Conservation (phyloP, 2,113 vertebrate genomes). For the Sebastes schlegelii region DNA sequence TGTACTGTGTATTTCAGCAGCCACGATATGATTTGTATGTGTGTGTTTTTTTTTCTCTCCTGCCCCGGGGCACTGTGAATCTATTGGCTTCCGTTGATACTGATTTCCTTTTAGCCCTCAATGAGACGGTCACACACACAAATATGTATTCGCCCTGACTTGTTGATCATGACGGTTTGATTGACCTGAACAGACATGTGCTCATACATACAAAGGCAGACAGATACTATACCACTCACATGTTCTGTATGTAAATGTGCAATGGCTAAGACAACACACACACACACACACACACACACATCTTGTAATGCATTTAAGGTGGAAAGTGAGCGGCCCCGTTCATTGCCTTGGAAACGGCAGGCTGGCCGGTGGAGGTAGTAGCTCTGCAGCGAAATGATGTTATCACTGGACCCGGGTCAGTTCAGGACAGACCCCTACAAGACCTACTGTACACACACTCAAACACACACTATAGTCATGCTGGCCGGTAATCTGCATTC, state of each 20-base stretch:
- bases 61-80: constrained; percentile 37
- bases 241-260: constrained; percentile 41
- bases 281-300: constrained; percentile 31
- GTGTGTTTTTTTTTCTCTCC: background rate
- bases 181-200: constrained; percentile 41
- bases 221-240: background rate
- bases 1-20: constrained; percentile 15
- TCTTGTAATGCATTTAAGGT: constrained; percentile 59
- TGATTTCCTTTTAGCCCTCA: constrained; percentile 18
- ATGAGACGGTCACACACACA: constrained; percentile 26
- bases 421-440: constrained; percentile 69
- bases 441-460: constrained; percentile 52
- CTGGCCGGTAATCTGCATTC: constrained; percentile 18
- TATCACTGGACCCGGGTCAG: constrained; percentile 72
- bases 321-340: constrained; percentile 66
- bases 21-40: constrained; percentile 15
- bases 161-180: background rate
- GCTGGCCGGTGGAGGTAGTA: constrained; percentile 48
- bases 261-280: constrained; percentile 7
- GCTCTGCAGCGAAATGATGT: constrained; percentile 68
- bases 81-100: constrained; percentile 30
- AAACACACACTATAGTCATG: background rate
- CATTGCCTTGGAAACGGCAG: constrained; percentile 80
- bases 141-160: constrained; percentile 29
- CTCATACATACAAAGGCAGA: constrained; percentile 16